These are phyloP conservation scores for Leptodactylus fallax DNA, from an alignment of 2,797 vertebrate genomes.

Conservation along the genomic window DNA sequence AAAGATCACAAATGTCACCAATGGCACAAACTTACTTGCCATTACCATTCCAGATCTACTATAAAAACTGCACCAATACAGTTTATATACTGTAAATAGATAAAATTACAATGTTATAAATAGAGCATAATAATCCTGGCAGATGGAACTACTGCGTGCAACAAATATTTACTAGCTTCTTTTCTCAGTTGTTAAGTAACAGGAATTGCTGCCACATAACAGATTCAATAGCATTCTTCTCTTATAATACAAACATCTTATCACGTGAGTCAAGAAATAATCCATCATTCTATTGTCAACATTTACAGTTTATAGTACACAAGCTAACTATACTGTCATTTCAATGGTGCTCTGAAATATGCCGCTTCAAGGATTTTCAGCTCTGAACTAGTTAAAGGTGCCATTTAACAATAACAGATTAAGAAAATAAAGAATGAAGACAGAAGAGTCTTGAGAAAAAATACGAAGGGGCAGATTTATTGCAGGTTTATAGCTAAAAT, in stretches of 20 bases:
- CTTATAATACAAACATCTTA: background rate
- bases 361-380: background rate
- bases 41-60: background rate
- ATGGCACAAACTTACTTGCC: background rate
- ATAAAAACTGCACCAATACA: background rate
- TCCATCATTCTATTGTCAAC: background rate
- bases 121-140: background rate
- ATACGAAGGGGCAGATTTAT: constrained; percentile 53
- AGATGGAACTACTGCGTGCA: background rate
- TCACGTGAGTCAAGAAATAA: background rate
- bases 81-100: background rate
- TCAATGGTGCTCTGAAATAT: background rate
- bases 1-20: background rate
- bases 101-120: background rate
- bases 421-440: constrained; percentile 30
- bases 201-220: background rate
- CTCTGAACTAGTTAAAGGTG: constrained; percentile 21
- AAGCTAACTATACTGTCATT: background rate
- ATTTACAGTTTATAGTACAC: background rate
- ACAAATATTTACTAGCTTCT: background rate
- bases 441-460: constrained; percentile 25
- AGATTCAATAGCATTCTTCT: background rate
- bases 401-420: constrained; percentile 32
- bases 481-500: constrained; percentile 54
- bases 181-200: background rate